A percentile compares a stretch with the other conserved stretches of the same genome.
These are phyloP conservation scores for Watsonalla cultraria DNA, from an alignment of 2,888 invertebrate genomes.

Conservation along the genomic window DNA sequence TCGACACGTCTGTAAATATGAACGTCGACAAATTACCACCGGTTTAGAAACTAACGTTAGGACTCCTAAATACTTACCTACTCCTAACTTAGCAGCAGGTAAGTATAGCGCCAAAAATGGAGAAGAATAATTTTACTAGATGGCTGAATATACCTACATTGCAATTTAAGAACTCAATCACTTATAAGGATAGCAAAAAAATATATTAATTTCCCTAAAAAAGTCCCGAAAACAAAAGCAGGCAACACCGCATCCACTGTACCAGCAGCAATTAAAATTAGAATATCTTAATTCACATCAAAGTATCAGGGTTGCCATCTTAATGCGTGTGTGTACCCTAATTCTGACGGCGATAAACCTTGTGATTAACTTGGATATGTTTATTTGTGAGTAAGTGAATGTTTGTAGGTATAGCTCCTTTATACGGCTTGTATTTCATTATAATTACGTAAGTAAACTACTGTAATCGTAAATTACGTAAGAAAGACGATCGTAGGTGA, in stretches of 20 bases:
- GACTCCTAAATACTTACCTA: too few species aligned
- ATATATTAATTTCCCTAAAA: background rate
- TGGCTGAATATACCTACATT: too few species aligned
- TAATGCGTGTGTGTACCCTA: slow-evolving; percentile 74
- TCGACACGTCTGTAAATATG: too few species aligned
- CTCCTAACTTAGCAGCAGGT: too few species aligned
- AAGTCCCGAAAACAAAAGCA: slow-evolving; percentile 20
- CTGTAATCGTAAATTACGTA: too few species aligned
- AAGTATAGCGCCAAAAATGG: too few species aligned
- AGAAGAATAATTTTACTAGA: too few species aligned
- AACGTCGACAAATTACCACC: too few species aligned
- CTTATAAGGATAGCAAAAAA: background rate
- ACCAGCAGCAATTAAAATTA: slow-evolving; percentile 76
- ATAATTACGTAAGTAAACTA: too few species aligned
- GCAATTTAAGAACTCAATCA: too few species aligned
- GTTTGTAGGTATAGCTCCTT: slow-evolving; percentile 19
- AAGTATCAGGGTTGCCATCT: slow-evolving; percentile 77
- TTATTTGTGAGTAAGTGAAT: slow-evolving; percentile 72
- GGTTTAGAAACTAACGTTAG: too few species aligned
- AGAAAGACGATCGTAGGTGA: too few species aligned
- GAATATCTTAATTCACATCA: slow-evolving; percentile 86
- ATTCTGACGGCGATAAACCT: slow-evolving; percentile 64
- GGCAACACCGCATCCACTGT: slow-evolving; percentile 33
- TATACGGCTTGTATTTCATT: background rate
- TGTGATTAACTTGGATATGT: slow-evolving; percentile 59